Conservation (phyloP, 2,797 vertebrate species). For the Tenualosa thibaudeaui region DNA sequence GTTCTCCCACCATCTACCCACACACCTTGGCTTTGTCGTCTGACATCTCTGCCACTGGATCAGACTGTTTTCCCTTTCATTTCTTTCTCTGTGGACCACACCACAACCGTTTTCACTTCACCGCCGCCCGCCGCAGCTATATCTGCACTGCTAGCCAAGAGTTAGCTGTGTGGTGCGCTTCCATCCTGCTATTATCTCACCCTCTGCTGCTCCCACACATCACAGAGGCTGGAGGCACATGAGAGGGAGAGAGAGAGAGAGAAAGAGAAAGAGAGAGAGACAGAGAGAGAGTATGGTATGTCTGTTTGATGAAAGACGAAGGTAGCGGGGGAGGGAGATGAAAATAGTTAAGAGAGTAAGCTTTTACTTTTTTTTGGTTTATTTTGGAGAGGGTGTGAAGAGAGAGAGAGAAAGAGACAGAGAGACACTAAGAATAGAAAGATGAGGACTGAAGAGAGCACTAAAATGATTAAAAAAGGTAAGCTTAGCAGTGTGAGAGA, state of each 20-base stretch:
- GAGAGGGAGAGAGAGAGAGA: too few species aligned
- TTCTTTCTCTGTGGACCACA: too few species aligned
- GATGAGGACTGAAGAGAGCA: not conserved
- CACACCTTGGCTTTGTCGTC: not conserved
- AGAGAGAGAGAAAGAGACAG: constrained; percentile 21
- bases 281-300: too few species aligned
- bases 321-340: not conserved
- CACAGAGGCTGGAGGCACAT: not conserved
- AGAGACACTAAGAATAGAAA: not conserved
- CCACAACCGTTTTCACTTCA: not conserved
- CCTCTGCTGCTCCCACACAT: not conserved
- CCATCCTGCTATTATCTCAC: not conserved
- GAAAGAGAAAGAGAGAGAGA: too few species aligned
- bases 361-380: not conserved
- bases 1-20: not conserved
- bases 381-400: not conserved
- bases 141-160: not conserved
- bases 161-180: not conserved
- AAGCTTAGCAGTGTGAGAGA: not conserved
- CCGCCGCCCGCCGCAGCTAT: not conserved
- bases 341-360: not conserved
- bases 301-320: too few species aligned
- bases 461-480: not conserved
- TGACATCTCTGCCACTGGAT: not conserved
- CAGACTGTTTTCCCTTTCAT: not conserved